These are phyloP conservation scores for Philaethria dido DNA, from an alignment of 2,888 invertebrate species.

Conservation along the genomic window DNA sequence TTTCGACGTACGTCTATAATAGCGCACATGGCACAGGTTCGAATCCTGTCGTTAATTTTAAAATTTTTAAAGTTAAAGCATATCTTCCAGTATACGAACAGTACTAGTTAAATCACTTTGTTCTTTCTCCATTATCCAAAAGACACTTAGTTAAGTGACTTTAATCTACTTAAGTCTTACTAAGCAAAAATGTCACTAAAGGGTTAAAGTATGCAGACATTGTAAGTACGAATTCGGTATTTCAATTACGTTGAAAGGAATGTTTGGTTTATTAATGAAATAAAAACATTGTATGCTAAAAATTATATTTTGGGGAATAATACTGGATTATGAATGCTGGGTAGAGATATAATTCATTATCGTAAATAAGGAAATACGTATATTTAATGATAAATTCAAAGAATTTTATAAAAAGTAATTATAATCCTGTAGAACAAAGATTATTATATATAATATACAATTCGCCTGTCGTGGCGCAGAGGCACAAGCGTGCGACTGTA, in stretches of 20 bases:
- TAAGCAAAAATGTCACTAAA: conserved; percentile 13
- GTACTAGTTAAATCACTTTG: neutral
- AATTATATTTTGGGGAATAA: neutral
- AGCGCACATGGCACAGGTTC: too few relatives aligned
- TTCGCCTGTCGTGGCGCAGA: too few relatives aligned
- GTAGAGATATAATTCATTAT: neutral
- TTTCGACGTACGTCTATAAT: too few relatives aligned
- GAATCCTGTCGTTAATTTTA: too few relatives aligned
- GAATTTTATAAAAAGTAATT: too few relatives aligned
- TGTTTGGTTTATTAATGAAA: conserved; percentile 23
- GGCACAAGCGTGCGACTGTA: too few relatives aligned
- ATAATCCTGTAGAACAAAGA: too few relatives aligned
- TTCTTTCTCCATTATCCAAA: neutral
- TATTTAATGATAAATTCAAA: too few relatives aligned
- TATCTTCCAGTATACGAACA: neutral
- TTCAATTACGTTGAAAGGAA: conserved; percentile 32
- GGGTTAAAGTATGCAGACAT: conserved; percentile 15
- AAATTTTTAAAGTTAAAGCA: too few relatives aligned
- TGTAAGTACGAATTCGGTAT: conserved; percentile 19
- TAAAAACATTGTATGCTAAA: neutral
- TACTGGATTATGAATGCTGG: neutral
- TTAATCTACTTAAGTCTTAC: conserved; percentile 16
- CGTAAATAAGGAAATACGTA: too few relatives aligned
- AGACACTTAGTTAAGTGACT: neutral
- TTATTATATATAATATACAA: too few relatives aligned